phyloP scores from a whole-genome alignment of 2,888 invertebrate genomes.

The Tribolium freemani region DNA sequence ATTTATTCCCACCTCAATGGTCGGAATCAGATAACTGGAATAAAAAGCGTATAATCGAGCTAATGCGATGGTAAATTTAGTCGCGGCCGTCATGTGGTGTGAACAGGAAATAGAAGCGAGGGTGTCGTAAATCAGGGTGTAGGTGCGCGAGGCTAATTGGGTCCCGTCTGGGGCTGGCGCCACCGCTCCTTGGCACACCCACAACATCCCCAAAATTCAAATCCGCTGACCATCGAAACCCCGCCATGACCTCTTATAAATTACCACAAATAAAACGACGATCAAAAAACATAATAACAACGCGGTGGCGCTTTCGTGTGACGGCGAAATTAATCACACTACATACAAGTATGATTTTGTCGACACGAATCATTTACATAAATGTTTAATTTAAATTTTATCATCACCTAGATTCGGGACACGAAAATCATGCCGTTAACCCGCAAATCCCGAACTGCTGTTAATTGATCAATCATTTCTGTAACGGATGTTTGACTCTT shows the following conservation, averaged over 20 bases:
- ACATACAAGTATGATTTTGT: constrained; percentile 53
- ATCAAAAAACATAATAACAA: constrained; percentile 47
- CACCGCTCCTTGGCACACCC: constrained; percentile 50
- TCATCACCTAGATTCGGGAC: constrained; percentile 52
- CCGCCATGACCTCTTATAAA: constrained; percentile 24
- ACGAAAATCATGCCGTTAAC: constrained; percentile 54
- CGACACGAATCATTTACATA: constrained; percentile 56
- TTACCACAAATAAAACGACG: constrained; percentile 45
- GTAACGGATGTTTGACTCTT: constrained; percentile 59
- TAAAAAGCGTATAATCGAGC: background rate
- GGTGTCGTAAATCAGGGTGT: constrained; percentile 67
- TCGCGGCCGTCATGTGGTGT: constrained; percentile 50
- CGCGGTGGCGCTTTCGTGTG: constrained; percentile 52
- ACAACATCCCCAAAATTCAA: constrained; percentile 22
- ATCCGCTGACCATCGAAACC: constrained; percentile 56
- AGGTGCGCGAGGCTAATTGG: constrained; percentile 67
- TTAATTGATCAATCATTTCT: constrained; percentile 53
- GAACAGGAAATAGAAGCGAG: constrained; percentile 65
- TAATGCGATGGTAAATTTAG: constrained; percentile 31
- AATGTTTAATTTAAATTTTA: constrained; percentile 57
- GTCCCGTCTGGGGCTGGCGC: constrained; percentile 65
- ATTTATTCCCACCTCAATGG: background rate
- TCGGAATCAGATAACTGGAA: constrained; percentile 2
- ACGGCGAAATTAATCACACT: constrained; percentile 52
- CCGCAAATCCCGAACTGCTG: constrained; percentile 43